These are phyloP conservation scores for Octomys mimax DNA, from an alignment of 2,797 vertebrate genomes.

Conservation along the genomic window DNA sequence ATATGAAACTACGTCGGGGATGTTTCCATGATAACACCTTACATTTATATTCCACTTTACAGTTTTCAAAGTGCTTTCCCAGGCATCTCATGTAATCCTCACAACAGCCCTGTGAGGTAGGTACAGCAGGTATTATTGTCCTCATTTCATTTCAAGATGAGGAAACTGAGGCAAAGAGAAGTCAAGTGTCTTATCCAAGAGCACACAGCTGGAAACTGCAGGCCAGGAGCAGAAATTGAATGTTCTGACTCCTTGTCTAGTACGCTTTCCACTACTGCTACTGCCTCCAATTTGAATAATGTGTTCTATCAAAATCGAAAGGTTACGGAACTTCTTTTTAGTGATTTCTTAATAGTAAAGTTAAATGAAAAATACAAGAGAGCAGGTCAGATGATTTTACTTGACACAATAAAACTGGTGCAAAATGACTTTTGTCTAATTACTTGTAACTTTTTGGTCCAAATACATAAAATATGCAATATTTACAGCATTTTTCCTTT, in stretches of 20 bases:
- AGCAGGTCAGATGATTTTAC: slow-evolving; percentile 87
- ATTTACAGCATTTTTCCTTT: slow-evolving; percentile 91
- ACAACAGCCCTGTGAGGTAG: slow-evolving; percentile 82
- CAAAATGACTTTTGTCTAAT: slow-evolving; percentile 89
- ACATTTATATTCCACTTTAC: slow-evolving; percentile 21
- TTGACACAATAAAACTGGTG: slow-evolving; percentile 88
- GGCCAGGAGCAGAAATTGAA: slow-evolving; percentile 40
- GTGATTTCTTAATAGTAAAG: slow-evolving; percentile 83
- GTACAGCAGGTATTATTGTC: slow-evolving; percentile 70
- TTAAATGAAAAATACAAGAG: slow-evolving; percentile 82
- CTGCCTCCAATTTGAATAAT: slow-evolving; percentile 71
- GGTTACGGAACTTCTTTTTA: slow-evolving; percentile 83
- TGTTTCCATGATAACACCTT: slow-evolving; percentile 61
- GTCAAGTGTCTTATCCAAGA: slow-evolving; percentile 59
- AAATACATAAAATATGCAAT: slow-evolving; percentile 93
- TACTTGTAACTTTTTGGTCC: slow-evolving; percentile 91
- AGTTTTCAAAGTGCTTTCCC: slow-evolving; percentile 68
- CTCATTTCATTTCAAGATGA: slow-evolving; percentile 63
- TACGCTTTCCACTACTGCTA: slow-evolving; percentile 37
- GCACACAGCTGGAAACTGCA: slow-evolving; percentile 40
- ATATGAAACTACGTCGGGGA: slow-evolving; percentile 79
- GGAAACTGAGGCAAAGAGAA: slow-evolving; percentile 74
- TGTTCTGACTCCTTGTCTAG: slow-evolving; percentile 21
- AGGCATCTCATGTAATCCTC: slow-evolving; percentile 64
- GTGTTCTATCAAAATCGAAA: slow-evolving; percentile 83